Evolutionary conservation across 2,888 invertebrate species (phyloP).

Genomic region (Acrobasis suavella): DNA sequence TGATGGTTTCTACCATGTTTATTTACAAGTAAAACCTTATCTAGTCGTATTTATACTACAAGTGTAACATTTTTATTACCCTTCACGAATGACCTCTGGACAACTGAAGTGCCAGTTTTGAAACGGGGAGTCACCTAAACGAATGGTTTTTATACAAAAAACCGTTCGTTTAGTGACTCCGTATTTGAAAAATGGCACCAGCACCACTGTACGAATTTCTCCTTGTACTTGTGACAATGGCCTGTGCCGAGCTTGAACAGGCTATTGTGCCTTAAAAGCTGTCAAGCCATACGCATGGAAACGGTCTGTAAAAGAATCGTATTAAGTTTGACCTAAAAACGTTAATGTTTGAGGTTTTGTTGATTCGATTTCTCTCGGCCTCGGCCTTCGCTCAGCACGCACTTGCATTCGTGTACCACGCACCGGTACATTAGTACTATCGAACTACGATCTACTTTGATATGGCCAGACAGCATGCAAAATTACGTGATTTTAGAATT

Average conservation of each 20-base stretch:
- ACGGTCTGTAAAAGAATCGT: slow-evolving; percentile 14
- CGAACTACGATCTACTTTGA: slow-evolving; percentile 13
- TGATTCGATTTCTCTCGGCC: slow-evolving; percentile 73
- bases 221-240: background rate
- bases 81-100: background rate
- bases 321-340: slow-evolving; percentile 34
- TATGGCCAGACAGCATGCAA: slow-evolving; percentile 7
- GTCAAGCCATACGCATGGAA: background rate
- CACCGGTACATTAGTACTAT: slow-evolving; percentile 27
- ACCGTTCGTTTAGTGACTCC: no score
- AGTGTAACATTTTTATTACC: background rate
- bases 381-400: slow-evolving; percentile 59
- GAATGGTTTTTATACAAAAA: no score
- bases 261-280: slow-evolving; percentile 9
- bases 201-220: background rate
- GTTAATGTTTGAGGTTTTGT: slow-evolving; percentile 36
- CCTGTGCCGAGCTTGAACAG: background rate
- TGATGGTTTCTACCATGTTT: no score
- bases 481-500: slow-evolving; percentile 10
- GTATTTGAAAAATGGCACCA: no score
- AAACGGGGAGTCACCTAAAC: no score
- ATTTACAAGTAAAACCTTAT: no score
- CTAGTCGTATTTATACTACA: background rate
- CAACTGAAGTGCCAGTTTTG: no score
- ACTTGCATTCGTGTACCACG: slow-evolving; percentile 55